Evolutionary conservation across 2,113 vertebrate species (phyloP).

Genomic region (Coturnix japonica): DNA sequence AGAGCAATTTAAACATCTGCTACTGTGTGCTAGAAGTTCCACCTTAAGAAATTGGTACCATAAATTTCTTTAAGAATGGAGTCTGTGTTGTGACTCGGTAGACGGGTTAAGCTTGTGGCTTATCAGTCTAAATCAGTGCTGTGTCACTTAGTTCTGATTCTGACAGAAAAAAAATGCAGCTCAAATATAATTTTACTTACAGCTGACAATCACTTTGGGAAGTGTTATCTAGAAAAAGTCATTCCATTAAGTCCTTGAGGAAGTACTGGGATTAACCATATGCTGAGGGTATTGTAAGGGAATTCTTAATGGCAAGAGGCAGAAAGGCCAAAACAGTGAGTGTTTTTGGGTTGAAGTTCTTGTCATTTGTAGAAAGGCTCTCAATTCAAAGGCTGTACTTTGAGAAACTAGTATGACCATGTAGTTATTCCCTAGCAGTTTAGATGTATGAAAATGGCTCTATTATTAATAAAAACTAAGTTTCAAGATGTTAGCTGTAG

Average conservation of each 20-base stretch:
- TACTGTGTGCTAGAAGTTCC: neutral
- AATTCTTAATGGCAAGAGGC: neutral
- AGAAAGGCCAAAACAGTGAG: neutral
- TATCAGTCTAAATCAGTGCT: constrained; percentile 26
- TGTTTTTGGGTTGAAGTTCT: neutral
- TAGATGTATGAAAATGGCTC: neutral
- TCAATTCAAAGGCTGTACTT: neutral
- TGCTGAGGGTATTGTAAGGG: neutral
- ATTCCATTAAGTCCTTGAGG: neutral
- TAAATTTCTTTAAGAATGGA: neutral
- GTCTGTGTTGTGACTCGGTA: neutral
- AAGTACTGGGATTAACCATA: neutral
- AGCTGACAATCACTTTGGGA: neutral
- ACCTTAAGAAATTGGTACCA: neutral
- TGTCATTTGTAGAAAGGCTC: neutral
- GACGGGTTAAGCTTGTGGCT: neutral
- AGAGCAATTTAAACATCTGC: constrained; percentile 9
- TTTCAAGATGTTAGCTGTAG: neutral
- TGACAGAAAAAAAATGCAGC: neutral
- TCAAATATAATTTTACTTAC: neutral
- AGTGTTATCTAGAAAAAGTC: neutral
- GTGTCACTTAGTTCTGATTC: neutral
- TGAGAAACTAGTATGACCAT: neutral
- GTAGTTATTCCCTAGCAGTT: neutral
- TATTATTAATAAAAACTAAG: neutral